Conservation (phyloP, 1,140 invertebrate species). For the Ceratina japonica region DNA sequence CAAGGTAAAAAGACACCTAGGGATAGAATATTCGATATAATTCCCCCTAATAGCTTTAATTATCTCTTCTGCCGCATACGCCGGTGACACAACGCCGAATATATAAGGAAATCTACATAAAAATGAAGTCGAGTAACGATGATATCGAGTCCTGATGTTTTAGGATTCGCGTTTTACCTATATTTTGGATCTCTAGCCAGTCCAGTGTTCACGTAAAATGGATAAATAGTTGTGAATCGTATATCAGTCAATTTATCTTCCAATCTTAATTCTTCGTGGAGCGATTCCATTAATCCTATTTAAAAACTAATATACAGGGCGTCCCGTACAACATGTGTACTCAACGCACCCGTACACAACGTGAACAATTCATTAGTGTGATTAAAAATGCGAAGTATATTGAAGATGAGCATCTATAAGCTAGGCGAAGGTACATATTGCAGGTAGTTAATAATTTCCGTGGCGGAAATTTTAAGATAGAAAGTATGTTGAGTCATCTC, state of each 20-base stretch:
- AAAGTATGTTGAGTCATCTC: too few species aligned
- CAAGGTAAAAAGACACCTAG: conserved; percentile 65
- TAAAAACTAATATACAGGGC: neutral
- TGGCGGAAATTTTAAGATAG: too few species aligned
- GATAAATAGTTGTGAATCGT: conserved; percentile 71
- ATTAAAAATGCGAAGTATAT: too few species aligned
- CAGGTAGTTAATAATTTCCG: too few species aligned
- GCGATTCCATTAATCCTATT: conserved; percentile 70
- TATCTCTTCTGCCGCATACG: conserved; percentile 66
- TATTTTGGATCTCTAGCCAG: conserved; percentile 68
- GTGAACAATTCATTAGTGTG: too few species aligned
- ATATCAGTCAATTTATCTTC: conserved; percentile 50
- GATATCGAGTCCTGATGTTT: neutral
- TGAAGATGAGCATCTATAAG: too few species aligned
- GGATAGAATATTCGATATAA: conserved; percentile 70
- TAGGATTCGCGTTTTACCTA: conserved; percentile 56
- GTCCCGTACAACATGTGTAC: too few species aligned
- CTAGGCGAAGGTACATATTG: too few species aligned
- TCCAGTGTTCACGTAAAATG: conserved; percentile 70
- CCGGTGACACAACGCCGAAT: conserved; percentile 62
- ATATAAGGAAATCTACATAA: conserved; percentile 66
- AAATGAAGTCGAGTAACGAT: too few species aligned
- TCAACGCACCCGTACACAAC: too few species aligned
- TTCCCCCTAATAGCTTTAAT: conserved; percentile 69
- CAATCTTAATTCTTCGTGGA: conserved; percentile 66